Evolutionary conservation across 2,888 invertebrate species (phyloP), one percentile per base, ranked within the genome.

Genomic region (Cactoblastis cactorum): DNA sequence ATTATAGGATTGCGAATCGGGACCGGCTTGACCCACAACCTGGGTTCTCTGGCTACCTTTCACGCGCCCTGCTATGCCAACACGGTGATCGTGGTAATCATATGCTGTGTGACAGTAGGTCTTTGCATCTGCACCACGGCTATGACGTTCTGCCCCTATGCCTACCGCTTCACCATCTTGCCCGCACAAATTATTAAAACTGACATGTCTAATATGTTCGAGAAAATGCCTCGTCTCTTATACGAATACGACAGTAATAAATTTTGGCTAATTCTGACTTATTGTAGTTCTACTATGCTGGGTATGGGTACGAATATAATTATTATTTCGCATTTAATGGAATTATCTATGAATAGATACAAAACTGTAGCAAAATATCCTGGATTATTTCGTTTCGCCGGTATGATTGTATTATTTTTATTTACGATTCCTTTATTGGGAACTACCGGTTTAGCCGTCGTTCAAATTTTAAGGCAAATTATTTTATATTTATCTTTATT

Each of bases 81-180:
- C 53, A 64, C 70, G 2, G 79, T 85, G 6, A 63, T 80, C 12
- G 61, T 72, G 4, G 72, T 77, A 1, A 61, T 73, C 1, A 56
- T 71, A 1, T 63, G 69, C 41, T 53, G 60, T 0, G 61, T 60
- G 1, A 68, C 75, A 38, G 55, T 69, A 0, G 32, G 73, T 3
- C 55, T 85, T 1, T 56, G 71, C 6, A 62, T 74, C 24, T 69
- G 63, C 53, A 72, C 69, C 5, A 60, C 62, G 0, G 75, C 73
- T 5, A 74, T 86, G 73, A 74, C 86, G 72, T 51, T 65, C 3
- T 86, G 88, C 47, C 84, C 88, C 0, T 83, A 81, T 43, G 67
- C 80, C 8, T 77, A 67, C 52, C 65, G 64, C 18, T 69, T 74
- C 45, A 63, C 61, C 6, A 60, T 67, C 3, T 55, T 50, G 2